These are phyloP conservation scores for Cervus canadensis DNA, from an alignment of 2,113 vertebrate genomes.

Conservation along the genomic window DNA sequence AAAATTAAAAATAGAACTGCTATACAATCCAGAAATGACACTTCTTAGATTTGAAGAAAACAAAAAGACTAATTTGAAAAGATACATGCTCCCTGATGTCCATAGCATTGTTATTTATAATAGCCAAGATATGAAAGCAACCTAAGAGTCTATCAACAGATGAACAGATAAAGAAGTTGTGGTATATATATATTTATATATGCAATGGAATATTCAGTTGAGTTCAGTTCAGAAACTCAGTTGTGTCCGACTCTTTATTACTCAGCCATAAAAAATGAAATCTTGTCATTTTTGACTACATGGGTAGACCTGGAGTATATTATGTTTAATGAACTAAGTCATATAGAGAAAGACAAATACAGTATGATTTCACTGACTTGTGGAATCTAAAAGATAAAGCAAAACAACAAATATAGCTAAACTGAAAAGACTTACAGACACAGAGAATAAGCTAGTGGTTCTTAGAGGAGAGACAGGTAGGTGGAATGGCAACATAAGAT, in stretches of 20 bases:
- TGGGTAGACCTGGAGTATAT: background rate
- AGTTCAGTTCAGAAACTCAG: too few relatives aligned
- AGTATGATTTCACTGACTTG: background rate
- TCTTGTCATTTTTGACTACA: background rate
- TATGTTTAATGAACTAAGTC: background rate
- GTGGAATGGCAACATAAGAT: background rate
- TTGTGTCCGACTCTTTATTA: background rate
- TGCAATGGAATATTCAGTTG: background rate
- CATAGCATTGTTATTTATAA: background rate
- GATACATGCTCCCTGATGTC: background rate
- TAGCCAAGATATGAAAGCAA: background rate
- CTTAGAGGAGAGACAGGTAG: background rate
- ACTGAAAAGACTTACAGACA: background rate
- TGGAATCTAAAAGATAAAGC: background rate
- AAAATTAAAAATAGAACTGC: background rate
- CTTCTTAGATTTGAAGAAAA: background rate
- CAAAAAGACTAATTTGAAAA: background rate
- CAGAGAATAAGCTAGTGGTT: background rate
- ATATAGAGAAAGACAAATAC: background rate
- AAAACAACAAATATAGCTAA: background rate
- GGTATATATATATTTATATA: background rate
- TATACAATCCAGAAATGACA: background rate
- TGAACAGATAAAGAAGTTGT: background rate
- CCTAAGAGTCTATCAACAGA: background rate
- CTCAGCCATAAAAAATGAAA: background rate